Evolutionary conservation across 1,140 invertebrate genomes (phyloP).

Genomic region (Heliothis subflexa): DNA sequence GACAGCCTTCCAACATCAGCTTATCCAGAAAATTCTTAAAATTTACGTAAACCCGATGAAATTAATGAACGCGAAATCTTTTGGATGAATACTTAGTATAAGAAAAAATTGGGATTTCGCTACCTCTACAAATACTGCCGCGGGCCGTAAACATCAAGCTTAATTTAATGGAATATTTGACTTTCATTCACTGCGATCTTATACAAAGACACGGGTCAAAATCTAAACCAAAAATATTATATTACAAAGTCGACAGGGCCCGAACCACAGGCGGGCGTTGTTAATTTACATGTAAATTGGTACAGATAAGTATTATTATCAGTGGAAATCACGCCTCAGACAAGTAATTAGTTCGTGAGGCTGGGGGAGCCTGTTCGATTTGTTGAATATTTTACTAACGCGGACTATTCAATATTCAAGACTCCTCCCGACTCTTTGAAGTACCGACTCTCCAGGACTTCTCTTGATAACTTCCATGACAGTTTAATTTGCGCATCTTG

Average conservation of each 20-base stretch:
- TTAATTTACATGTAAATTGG: slow-evolving; percentile 56
- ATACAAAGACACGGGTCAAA: slow-evolving; percentile 24
- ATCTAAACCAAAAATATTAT: slow-evolving; percentile 45
- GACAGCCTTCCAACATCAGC: slow-evolving; percentile 24
- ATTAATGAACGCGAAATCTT: slow-evolving; percentile 39
- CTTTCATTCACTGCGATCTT: slow-evolving; percentile 24
- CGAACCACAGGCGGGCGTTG: slow-evolving; percentile 41
- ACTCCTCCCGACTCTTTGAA: slow-evolving; percentile 57
- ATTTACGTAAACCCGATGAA: slow-evolving; percentile 57
- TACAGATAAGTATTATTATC: slow-evolving; percentile 56
- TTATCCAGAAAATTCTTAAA: slow-evolving; percentile 40
- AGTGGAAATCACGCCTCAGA: slow-evolving; percentile 57
- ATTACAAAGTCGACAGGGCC: slow-evolving; percentile 40
- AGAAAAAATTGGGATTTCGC: slow-evolving; percentile 1
- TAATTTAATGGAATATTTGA: slow-evolving; percentile 36
- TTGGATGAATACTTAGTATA: slow-evolving; percentile 15
- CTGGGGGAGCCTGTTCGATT: slow-evolving; percentile 59
- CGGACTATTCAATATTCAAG: slow-evolving; percentile 70
- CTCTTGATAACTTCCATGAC: slow-evolving; percentile 61
- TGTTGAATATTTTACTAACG: slow-evolving; percentile 69
- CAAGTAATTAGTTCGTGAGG: slow-evolving; percentile 61
- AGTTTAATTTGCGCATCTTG: slow-evolving; percentile 67
- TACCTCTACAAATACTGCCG: slow-evolving; percentile 3
- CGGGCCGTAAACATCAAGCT: slow-evolving; percentile 26
- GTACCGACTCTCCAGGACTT: slow-evolving; percentile 48